Evolutionary conservation across 2,888 invertebrate genomes (phyloP), one percentile per base, ranked within the genome.

Genomic region (Caenorhabditis sp.): DNA sequence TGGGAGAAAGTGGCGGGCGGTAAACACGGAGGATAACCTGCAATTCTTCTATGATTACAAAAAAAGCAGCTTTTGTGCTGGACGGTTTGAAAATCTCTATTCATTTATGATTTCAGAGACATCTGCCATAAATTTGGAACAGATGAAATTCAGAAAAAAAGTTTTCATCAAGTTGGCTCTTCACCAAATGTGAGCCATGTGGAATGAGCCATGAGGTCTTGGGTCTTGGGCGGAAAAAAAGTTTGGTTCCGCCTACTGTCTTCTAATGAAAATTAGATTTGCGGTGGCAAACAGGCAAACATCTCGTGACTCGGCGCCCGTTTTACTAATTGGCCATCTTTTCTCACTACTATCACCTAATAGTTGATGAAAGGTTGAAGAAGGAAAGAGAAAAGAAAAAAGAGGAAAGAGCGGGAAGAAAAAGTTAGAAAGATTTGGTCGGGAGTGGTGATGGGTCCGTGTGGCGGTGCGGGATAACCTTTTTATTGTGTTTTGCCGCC

Each of bases 401-500:
- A 15, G 22, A 46, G 37, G 8, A 68, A 22, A 48, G 37, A n/a
- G 15, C 32, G 22, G 17, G 22, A 63, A 35, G 24, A 30, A 26
- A 43, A 68, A 58, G 68, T 66, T 68, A 58, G 50, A 50, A 66
- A 58, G 56, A 68, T 68, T 68, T 68, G 58, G 50, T 30, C 11
- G 39, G 37, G 46, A 48, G 48, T 50, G 56, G 37, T 48, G 58
- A 56, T 52, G 48, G 48, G n/a, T 50, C 46, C 58, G 39, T 37
- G 48, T 20, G n/a, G 17, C 26, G 37, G 39, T 24, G 15, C 9
- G 39, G 58, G 43, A 45, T 70, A 70, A 70, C 70, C 70, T 61
- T 70, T 70, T 70, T 70, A 59, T 70, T 70, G 52, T 61, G 59
- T 61, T 45, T 70, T 70, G 59, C 46, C 52, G 59, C 46, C 22